phyloP scores from a whole-genome alignment of 2,888 invertebrate species.

The Hypsopygia costalis region DNA sequence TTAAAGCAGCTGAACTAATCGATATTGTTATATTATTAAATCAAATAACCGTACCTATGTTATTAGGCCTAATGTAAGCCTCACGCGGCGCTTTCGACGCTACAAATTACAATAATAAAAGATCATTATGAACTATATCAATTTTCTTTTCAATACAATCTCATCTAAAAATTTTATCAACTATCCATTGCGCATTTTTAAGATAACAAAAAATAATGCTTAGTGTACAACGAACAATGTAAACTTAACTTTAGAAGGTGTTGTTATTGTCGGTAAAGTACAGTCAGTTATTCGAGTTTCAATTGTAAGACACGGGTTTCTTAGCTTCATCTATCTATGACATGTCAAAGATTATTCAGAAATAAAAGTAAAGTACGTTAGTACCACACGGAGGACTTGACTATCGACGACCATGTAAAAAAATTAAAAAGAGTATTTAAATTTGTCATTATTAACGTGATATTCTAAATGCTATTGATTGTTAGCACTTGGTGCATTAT shows the following conservation, averaged over 20 bases:
- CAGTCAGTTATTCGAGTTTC: constrained; percentile 17
- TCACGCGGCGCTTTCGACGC: constrained; percentile 36
- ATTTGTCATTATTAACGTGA: too few species aligned
- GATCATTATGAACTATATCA: constrained; percentile 42
- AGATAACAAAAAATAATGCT: too few species aligned
- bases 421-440: too few species aligned
- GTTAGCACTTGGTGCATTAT: too few species aligned
- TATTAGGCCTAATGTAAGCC: constrained; percentile 31
- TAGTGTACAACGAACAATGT: too few species aligned
- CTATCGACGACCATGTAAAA: too few species aligned
- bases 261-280: constrained; percentile 1
- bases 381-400: too few species aligned
- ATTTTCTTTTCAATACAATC: constrained; percentile 29
- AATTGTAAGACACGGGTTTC: constrained; percentile 19
- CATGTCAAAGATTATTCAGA: constrained; percentile 6
- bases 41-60: constrained; percentile 16
- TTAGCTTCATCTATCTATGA: constrained; percentile 13
- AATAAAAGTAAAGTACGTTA: too few species aligned
- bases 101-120: constrained; percentile 48
- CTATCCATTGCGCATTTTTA: constrained; percentile 24
- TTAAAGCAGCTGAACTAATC: not conserved
- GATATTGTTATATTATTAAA: constrained; percentile 4
- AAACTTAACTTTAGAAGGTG: not conserved
- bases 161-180: constrained; percentile 23
- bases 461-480: too few species aligned